A percentile compares a stretch with the other conserved stretches of the same genome.
Evolutionary conservation across 2,797 vertebrate species (phyloP).

Genomic region (Pseudopleuronectes americanus): DNA sequence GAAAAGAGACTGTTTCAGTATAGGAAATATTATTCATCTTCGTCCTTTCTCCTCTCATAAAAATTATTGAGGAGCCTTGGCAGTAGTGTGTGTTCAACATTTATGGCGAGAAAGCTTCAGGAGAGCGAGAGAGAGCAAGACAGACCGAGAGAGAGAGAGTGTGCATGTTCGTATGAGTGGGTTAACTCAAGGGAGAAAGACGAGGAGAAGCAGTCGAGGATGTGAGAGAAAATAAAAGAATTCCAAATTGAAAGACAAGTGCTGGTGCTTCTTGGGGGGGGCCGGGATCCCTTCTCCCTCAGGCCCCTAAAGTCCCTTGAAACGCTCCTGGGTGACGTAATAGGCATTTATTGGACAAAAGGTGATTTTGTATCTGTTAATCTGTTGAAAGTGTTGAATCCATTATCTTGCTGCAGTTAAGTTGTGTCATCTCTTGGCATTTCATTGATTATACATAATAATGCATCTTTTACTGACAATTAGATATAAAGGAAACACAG

Average conservation of each 20-base stretch:
- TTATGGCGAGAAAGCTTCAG: slow-evolving; percentile 10
- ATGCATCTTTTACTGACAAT: slow-evolving; percentile 23
- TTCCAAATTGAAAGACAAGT: slow-evolving; percentile 10
- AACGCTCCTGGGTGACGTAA: too few relatives aligned
- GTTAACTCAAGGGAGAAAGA: slow-evolving; percentile 9
- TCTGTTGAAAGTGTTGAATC: slow-evolving; percentile 25
- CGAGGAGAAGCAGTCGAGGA: slow-evolving; percentile 13
- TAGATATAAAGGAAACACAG: slow-evolving; percentile 11
- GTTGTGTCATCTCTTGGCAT: neutral
- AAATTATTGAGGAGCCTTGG: neutral
- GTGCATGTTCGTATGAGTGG: neutral
- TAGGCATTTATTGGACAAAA: slow-evolving; percentile 13
- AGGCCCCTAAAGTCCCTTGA: too few relatives aligned
- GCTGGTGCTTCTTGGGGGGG: neutral
- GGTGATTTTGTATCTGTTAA: slow-evolving; percentile 10
- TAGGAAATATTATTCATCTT: neutral
- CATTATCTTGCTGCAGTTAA: slow-evolving; percentile 24
- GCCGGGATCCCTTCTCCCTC: too few relatives aligned
- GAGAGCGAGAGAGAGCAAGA: slow-evolving; percentile 1
- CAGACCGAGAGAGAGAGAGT: slow-evolving; percentile 13
- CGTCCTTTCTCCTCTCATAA: neutral
- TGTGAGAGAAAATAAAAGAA: neutral
- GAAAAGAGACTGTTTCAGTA: neutral
- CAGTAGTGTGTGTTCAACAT: slow-evolving; percentile 9
- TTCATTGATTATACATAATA: slow-evolving; percentile 26